These are phyloP conservation scores for Phalloptychus januarius DNA, from an alignment of 2,797 vertebrate species.

Conservation along the genomic window DNA sequence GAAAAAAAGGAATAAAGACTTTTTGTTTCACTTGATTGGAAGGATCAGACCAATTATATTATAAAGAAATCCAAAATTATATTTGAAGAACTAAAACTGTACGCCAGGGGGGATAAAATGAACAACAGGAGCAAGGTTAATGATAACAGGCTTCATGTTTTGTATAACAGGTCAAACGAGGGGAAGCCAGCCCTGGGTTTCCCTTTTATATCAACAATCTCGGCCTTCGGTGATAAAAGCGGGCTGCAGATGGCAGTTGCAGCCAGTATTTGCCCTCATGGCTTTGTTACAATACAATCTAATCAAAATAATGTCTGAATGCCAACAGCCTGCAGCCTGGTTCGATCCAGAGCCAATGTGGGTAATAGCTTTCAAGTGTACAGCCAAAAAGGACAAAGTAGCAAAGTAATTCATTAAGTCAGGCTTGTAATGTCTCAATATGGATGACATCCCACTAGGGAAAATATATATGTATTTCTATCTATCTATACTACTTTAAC, in stretches of 20 bases:
- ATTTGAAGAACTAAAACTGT: background rate
- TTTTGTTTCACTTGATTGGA: background rate
- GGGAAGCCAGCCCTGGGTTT: conserved; percentile 43
- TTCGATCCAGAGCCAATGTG: conserved; percentile 47
- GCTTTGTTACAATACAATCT: conserved; percentile 56
- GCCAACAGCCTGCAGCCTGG: conserved; percentile 61
- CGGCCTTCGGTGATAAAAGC: conserved; percentile 41
- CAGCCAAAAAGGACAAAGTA: conserved; percentile 61
- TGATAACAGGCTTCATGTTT: conserved; percentile 28
- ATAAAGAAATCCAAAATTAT: background rate
- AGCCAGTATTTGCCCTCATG: conserved; percentile 48
- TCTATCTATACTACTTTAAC: background rate
- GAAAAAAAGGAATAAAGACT: background rate
- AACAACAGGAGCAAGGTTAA: conserved; percentile 16
- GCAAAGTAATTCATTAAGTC: conserved; percentile 46
- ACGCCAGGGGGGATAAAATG: background rate
- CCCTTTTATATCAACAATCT: conserved; percentile 52
- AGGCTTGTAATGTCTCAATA: conserved; percentile 28
- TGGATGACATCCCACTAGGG: conserved; percentile 1
- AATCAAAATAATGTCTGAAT: conserved; percentile 65
- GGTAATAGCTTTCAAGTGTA: conserved; percentile 43
- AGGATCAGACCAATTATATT: background rate
- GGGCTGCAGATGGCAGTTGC: conserved; percentile 44
- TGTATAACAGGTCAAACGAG: conserved; percentile 42
- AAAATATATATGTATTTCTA: no score